Percentiles rank a stretch among this genome's conserved stretches.
Conservation (phyloP, 2,113 vertebrate genomes). For the Gracilinanus agilis region DNA sequence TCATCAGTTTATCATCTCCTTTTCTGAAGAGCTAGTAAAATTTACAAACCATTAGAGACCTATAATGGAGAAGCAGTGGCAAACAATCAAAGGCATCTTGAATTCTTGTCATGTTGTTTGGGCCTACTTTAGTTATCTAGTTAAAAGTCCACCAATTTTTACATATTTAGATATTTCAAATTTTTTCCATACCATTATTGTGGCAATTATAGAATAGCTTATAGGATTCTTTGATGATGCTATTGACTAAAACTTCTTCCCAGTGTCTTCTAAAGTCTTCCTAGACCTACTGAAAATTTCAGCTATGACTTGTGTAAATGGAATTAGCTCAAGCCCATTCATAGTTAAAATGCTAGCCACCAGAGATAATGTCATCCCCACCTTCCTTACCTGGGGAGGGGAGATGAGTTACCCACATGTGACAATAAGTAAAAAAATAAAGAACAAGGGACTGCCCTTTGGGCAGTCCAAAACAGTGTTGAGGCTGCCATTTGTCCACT, state of each 20-base stretch:
- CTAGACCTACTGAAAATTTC: not conserved
- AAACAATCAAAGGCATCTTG: not conserved
- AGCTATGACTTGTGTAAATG: too few relatives aligned
- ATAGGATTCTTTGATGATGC: not conserved
- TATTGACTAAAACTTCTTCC: not conserved
- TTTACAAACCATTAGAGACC: not conserved
- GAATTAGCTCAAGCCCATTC: too few relatives aligned
- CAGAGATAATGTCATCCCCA: too few relatives aligned
- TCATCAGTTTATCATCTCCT: not conserved
- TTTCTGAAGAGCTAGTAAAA: not conserved
- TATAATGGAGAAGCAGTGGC: not conserved
- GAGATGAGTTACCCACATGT: too few relatives aligned
- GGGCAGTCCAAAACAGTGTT: too few relatives aligned
- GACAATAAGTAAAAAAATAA: too few relatives aligned
- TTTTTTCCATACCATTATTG: not conserved
- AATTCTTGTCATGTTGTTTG: not conserved
- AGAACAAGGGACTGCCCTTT: too few relatives aligned
- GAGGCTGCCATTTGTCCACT: too few relatives aligned
- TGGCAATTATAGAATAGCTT: not conserved
- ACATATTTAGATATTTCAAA: not conserved
- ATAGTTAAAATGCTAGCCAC: too few relatives aligned
- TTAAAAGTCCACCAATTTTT: not conserved
- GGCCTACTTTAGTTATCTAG: not conserved
- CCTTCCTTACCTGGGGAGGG: too few relatives aligned
- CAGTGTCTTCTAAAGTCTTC: not conserved